Conservation (phyloP, 64 coral and sea anemone species). For the Montipora efflorescens region DNA sequence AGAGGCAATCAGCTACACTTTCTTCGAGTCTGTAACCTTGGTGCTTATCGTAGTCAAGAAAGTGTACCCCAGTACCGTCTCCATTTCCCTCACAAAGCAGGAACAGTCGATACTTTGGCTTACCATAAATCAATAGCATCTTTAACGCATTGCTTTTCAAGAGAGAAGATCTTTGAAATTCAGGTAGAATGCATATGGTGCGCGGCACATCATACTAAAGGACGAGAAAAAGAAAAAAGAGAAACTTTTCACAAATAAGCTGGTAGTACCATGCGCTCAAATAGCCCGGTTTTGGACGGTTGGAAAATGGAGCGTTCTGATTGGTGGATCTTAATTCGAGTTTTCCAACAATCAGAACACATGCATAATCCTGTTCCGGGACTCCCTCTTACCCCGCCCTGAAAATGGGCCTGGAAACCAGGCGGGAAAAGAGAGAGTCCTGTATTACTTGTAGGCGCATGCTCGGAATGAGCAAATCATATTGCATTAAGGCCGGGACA, state of each 20-base stretch:
- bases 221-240: neutral
- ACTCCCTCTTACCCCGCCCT: too few species aligned
- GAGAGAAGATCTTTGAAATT: slow-evolving; percentile 37
- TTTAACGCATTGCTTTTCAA: neutral
- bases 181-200: slow-evolving; percentile 58
- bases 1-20: neutral
- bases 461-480: too few species aligned
- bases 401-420: too few species aligned
- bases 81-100: slow-evolving; percentile 72
- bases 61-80: slow-evolving; percentile 68
- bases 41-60: slow-evolving; percentile 59
- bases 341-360: too few species aligned
- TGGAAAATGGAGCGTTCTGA: too few species aligned
- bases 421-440: too few species aligned
- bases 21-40: slow-evolving; percentile 52
- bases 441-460: too few species aligned
- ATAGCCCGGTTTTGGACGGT: too few species aligned
- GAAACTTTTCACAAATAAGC: neutral
- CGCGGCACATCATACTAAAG: slow-evolving; percentile 49
- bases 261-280: too few species aligned
- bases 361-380: too few species aligned
- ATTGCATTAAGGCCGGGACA: too few species aligned
- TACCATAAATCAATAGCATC: slow-evolving; percentile 1
- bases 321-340: too few species aligned
- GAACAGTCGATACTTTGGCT: slow-evolving; percentile 52